Percentiles rank a stretch among this genome's conserved stretches.
Evolutionary conservation across 1,140 invertebrate species (phyloP).

Genomic region (Catajapyx aquilonaris): DNA sequence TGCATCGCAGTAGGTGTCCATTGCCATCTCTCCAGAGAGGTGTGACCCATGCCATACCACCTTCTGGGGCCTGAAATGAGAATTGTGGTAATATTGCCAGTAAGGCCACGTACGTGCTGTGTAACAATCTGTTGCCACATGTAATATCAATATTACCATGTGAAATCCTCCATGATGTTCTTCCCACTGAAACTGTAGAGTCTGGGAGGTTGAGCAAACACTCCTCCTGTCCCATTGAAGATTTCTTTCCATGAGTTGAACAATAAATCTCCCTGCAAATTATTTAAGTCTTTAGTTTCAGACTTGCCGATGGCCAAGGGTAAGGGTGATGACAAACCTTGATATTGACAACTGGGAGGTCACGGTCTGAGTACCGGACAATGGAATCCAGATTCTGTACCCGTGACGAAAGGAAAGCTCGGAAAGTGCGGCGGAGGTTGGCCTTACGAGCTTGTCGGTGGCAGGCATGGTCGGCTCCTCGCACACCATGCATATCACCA

Average conservation of each 20-base stretch:
- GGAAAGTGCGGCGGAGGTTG: conserved; percentile 69
- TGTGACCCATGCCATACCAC: conserved; percentile 84
- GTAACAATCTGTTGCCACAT: too few species aligned
- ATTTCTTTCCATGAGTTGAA: conserved; percentile 87
- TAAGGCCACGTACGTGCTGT: too few species aligned
- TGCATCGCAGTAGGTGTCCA: conserved; percentile 73
- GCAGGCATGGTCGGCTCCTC: conserved; percentile 82
- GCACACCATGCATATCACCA: conserved; percentile 75
- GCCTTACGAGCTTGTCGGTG: conserved; percentile 72
- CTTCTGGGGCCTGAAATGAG: conserved; percentile 59
- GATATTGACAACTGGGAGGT: conserved; percentile 78
- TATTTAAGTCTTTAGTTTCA: too few species aligned
- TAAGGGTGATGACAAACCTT: too few species aligned
- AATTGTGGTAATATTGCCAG: too few species aligned
- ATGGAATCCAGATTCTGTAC: conserved; percentile 86
- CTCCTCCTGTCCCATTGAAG: conserved; percentile 63
- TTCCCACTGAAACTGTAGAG: conserved; percentile 89
- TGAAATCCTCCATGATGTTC: conserved; percentile 66
- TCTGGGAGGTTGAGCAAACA: conserved; percentile 56
- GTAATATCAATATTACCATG: too few species aligned
- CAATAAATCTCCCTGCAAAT: conserved; percentile 65
- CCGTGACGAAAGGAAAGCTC: conserved; percentile 72
- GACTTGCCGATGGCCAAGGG: too few species aligned
- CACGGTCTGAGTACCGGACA: conserved; percentile 61
- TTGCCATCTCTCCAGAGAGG: conserved; percentile 53